A percentile compares a stretch with the other conserved stretches of the same genome.
Evolutionary conservation across 2,797 vertebrate species (phyloP).

Genomic region (Protosalanx chinensis): DNA sequence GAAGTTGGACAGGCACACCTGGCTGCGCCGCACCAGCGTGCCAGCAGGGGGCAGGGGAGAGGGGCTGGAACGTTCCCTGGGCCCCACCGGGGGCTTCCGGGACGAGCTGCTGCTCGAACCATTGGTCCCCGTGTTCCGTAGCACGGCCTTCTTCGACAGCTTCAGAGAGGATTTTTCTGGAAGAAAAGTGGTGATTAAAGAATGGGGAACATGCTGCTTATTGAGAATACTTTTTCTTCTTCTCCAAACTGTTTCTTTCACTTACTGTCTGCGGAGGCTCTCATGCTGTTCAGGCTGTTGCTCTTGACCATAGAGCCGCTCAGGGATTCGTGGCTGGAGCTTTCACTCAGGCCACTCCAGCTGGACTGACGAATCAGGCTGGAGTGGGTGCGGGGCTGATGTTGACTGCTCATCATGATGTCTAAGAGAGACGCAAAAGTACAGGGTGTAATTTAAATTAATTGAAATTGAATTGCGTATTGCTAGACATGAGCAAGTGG

Average conservation of each 20-base stretch:
- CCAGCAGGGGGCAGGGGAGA: slow-evolving; percentile 40
- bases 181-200: background rate
- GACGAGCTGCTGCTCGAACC: slow-evolving; percentile 42
- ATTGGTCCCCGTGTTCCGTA: slow-evolving; percentile 42
- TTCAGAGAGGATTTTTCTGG: slow-evolving; percentile 47
- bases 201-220: background rate
- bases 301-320: slow-evolving; percentile 78
- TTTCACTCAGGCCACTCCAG: slow-evolving; percentile 84
- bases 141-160: slow-evolving; percentile 45
- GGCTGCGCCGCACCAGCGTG: slow-evolving; percentile 61
- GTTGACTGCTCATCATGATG: slow-evolving; percentile 29
- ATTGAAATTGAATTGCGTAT: too few species aligned
- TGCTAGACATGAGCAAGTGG: too few species aligned
- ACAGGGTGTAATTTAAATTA: background rate
- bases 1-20: slow-evolving; percentile 74
- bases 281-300: slow-evolving; percentile 81
- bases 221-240: background rate
- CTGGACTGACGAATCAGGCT: slow-evolving; percentile 85
- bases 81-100: slow-evolving; percentile 53
- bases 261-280: slow-evolving; percentile 65
- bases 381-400: slow-evolving; percentile 59
- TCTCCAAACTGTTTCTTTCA: background rate
- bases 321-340: slow-evolving; percentile 73
- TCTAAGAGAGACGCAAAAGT: slow-evolving; percentile 42
- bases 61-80: slow-evolving; percentile 30